phyloP scores from a whole-genome alignment of 2,888 invertebrate genomes.

The Drosophila stalkeri region DNA sequence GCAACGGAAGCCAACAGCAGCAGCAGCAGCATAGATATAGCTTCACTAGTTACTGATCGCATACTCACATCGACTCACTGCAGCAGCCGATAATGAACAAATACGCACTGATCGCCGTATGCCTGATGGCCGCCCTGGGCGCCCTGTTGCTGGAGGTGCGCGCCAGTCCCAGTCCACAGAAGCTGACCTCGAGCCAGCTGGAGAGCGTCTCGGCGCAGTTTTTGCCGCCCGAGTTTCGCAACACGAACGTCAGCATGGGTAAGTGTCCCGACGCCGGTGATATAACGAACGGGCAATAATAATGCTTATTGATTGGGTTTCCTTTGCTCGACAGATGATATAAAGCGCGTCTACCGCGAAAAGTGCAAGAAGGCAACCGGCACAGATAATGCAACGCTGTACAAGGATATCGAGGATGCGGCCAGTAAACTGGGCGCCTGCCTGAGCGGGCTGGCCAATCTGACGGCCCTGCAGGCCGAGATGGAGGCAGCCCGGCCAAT shows the following conservation, averaged over 20 bases:
- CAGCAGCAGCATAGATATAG: conserved; percentile 10
- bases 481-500: conserved; percentile 89
- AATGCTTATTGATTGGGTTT: too few relatives aligned
- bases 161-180: conserved; percentile 47
- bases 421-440: conserved; percentile 86
- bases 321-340: conserved; percentile 85
- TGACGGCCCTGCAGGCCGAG: conserved; percentile 87
- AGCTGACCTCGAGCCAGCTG: conserved; percentile 57
- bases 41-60: conserved; percentile 9
- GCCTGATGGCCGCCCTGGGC: conserved; percentile 57
- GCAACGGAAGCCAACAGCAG: conserved; percentile 30
- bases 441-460: conserved; percentile 87
- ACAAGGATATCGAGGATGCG: conserved; percentile 86
- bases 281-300: conserved; percentile 1
- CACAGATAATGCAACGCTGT: conserved; percentile 86
- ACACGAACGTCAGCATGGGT: conserved; percentile 79
- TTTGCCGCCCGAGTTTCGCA: conserved; percentile 77
- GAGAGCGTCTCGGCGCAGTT: conserved; percentile 76
- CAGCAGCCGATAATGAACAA: conserved; percentile 59
- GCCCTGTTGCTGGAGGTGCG: conserved; percentile 60
- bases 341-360: conserved; percentile 87
- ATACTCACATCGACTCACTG: conserved; percentile 10
- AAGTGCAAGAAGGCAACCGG: conserved; percentile 89
- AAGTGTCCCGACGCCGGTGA: conserved; percentile 31
- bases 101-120: conserved; percentile 55